Evolutionary conservation across 2,113 vertebrate species (phyloP), one percentile per base, ranked within the genome.

Genomic region (Chinchilla lanigera): DNA sequence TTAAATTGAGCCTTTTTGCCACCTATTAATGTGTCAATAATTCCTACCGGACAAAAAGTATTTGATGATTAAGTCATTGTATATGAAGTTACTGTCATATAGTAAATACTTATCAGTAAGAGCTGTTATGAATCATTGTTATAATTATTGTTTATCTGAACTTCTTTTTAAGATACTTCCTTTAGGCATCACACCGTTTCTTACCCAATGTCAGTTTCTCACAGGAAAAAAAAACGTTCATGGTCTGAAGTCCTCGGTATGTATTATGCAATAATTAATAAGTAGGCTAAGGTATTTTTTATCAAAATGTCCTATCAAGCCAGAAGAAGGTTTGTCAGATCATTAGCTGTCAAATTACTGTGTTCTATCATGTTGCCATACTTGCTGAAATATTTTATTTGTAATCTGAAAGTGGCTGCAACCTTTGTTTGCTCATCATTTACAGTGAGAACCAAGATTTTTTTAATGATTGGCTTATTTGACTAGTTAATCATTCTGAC

Each of bases 351-450:
- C 77, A 95, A 98, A 96, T 89, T 88, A 89, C 1, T 90, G 1
- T 84, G 16, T 47, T 97, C 78, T 30, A 85, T 96, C n/a, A 95
- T 95, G 86, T 65, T 95, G 22, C 54, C 98, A 63, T 11, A 83
- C 33, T 93, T 91, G 77, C 71, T 93, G 94, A 44, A 63, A 89
- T 20, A 69, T 95, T 95, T 97, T 96, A 54, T 93, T 97, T 92
- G 50, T 80, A 5, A 87, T 90, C 44, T 11, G 6, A 96, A 44
- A 2, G 28, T 89, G 0, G 67, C 17, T 96, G 30, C 83, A 97
- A 50, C 11, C 30, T 97, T 80, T 81, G 3, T 52, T 60, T 96
- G 63, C 52, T 92, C 78, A 26, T n/a, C 24, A 24, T 82, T 77
- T 94, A 54, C 30, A 97, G 78, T 24, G 22, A 77, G 85, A 98